Evolutionary conservation across 92 coral and sea anemone species (phyloP), one percentile per base, ranked within the genome.

Genomic region (Plumapathes pennacea): DNA sequence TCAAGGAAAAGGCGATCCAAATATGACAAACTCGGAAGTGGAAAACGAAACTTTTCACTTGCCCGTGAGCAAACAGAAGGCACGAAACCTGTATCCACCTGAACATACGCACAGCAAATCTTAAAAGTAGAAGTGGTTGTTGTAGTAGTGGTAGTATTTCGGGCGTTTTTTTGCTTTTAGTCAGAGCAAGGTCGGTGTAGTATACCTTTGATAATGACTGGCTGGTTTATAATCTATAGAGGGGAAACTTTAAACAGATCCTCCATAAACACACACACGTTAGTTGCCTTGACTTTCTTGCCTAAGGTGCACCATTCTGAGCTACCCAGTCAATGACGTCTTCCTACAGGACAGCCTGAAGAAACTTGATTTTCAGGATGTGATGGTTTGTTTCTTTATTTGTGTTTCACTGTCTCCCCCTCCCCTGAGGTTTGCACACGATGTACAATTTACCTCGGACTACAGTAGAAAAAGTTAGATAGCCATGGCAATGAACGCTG

Each of bases 301-400:
- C 5, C 8, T 21, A 60, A 91, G 97, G 50, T 87, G 81, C 28
- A 70, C 81, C 10, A 62, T 91, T 28, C 71, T 91, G 6, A 40
- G 86, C 12, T 89, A 88, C 75, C 95, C 96, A 5, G 78, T 92
- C 15, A 92, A 92, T 49, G 92, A 88, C 38, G 84, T 81, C 41
- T 92, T 92, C 45, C 69, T 92, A 50, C 98, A 84, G 41, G 76
- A 71, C 41, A 72, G 94, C 46, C 49, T 88, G 36, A 88, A 36
- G 70, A 67, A 50, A 28, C 81, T 92, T 2, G 57, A 60, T 27
- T 76, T 74, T 41, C 56, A 72, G 43, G 76, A 77, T 42, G 77
- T 69, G 6, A 34, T 76, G 46, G 97, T 91, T 49, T 71, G 97
- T 69, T 3, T 5, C n/a, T 27, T 50, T 2, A 3, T 13, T 1